A percentile compares a stretch with the other conserved stretches of the same genome.
phyloP scores from a whole-genome alignment of 2,113 vertebrate species.

The Leiothrix lutea region DNA sequence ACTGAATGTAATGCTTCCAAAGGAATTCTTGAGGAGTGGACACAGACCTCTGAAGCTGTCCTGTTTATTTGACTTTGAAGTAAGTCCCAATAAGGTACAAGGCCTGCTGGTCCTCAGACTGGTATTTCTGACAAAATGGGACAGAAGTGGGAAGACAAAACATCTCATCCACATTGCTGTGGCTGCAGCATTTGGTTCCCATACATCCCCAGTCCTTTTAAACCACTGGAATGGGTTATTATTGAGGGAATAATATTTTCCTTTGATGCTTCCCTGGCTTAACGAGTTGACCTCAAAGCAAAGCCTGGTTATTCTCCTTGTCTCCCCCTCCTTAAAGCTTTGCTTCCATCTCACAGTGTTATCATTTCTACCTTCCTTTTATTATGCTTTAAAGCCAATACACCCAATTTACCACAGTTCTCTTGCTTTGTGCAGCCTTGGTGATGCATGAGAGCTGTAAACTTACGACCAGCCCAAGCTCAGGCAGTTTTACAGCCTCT shows the following conservation, averaged over 20 bases:
- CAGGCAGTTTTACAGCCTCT: not conserved
- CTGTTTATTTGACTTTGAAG: not conserved
- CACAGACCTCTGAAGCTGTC: not conserved
- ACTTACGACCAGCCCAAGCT: not conserved
- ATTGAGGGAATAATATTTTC: not conserved
- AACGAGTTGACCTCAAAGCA: not conserved
- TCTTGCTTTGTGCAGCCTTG: not conserved
- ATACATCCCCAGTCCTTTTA: not conserved
- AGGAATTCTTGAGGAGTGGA: not conserved
- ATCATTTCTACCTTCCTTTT: not conserved
- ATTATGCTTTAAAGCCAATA: not conserved
- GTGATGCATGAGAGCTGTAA: not conserved
- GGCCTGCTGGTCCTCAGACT: not conserved
- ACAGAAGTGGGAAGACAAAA: not conserved
- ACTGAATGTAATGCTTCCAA: not conserved
- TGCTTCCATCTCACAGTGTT: not conserved
- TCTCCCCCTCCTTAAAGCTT: not conserved
- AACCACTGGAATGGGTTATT: not conserved
- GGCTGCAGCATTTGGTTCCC: not conserved
- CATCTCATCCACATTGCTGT: not conserved
- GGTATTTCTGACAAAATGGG: not conserved
- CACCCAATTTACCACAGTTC: not conserved
- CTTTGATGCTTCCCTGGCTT: not conserved
- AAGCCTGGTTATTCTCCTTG: not conserved
- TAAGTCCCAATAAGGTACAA: not conserved